These are phyloP conservation scores for Neria commutata DNA, from an alignment of 2,888 invertebrate genomes.

Conservation along the genomic window DNA sequence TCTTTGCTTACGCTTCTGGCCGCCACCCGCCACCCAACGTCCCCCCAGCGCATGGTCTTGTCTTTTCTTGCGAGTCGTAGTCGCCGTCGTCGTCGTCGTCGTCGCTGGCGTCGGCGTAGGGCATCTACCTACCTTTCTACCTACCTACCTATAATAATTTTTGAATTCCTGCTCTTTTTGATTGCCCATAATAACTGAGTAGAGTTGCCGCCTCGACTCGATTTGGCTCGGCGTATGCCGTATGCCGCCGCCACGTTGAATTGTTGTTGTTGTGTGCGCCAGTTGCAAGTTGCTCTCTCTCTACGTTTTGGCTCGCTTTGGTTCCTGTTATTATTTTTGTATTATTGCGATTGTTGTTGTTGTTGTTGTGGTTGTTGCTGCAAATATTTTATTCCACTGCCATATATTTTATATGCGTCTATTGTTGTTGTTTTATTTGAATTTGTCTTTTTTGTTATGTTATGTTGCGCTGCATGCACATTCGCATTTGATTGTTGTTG, in stretches of 20 bases:
- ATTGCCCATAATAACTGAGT: conserved; percentile 55
- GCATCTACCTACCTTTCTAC: too few relatives aligned
- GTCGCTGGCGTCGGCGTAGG: too few relatives aligned
- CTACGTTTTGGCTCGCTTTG: conserved; percentile 3
- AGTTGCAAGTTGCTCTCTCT: background rate
- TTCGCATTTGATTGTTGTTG: conserved; percentile 34
- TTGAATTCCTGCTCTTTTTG: conserved; percentile 53
- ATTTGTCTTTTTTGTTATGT: conserved; percentile 6
- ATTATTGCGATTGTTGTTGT: conserved; percentile 10
- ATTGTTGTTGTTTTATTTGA: background rate
- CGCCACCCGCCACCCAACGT: too few relatives aligned
- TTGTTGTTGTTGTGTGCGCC: conserved; percentile 10
- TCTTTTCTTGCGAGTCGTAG: too few relatives aligned
- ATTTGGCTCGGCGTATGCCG: background rate
- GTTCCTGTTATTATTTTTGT: background rate
- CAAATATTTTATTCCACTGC: conserved; percentile 54
- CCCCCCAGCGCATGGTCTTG: too few relatives aligned
- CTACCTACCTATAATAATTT: conserved; percentile 48
- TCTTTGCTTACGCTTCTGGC: too few relatives aligned
- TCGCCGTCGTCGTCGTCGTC: too few relatives aligned
- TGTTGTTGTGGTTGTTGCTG: conserved; percentile 26
- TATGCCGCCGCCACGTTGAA: conserved; percentile 4
- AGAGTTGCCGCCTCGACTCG: conserved; percentile 37
- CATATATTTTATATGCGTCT: conserved; percentile 50
- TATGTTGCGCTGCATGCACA: conserved; percentile 3